Evolutionary conservation across 1,140 invertebrate genomes (phyloP).

Genomic region (Heliconius hermathena): DNA sequence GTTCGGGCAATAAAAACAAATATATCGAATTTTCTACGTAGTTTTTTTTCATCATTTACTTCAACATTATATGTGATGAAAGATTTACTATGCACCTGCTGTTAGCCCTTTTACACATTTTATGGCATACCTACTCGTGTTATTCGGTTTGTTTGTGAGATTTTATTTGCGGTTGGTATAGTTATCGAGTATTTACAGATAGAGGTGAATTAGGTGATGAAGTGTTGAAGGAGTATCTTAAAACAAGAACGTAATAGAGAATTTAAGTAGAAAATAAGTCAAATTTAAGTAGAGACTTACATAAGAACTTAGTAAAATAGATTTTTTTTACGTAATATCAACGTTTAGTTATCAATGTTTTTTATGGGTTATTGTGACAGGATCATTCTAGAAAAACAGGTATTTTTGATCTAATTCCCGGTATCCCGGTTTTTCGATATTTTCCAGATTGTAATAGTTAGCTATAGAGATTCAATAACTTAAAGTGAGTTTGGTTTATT

Average conservation of each 20-base stretch:
- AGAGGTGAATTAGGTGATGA: background rate
- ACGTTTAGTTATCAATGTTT: no score
- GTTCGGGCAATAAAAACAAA: slow-evolving; percentile 11
- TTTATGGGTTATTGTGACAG: no score
- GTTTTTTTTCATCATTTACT: slow-evolving; percentile 18
- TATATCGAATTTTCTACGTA: background rate
- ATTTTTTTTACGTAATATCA: no score
- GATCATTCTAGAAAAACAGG: no score
- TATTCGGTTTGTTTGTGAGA: slow-evolving; percentile 16
- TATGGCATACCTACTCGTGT: slow-evolving; percentile 2
- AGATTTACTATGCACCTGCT: slow-evolving; percentile 28
- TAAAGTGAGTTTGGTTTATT: no score
- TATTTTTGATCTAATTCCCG: no score
- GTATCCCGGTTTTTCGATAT: no score
- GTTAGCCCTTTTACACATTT: slow-evolving; percentile 19
- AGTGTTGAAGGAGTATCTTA: background rate
- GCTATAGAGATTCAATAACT: no score
- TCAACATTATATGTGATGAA: slow-evolving; percentile 8
- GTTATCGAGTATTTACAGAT: slow-evolving; percentile 15
- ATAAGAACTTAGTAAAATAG: no score
- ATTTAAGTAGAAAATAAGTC: background rate
- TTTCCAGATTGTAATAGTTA: no score
- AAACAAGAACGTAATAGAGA: background rate
- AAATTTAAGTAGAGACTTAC: no score
- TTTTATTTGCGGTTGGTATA: slow-evolving; percentile 15